phyloP scores from a whole-genome alignment of 1,140 invertebrate species.

The Drosophila takahashii region DNA sequence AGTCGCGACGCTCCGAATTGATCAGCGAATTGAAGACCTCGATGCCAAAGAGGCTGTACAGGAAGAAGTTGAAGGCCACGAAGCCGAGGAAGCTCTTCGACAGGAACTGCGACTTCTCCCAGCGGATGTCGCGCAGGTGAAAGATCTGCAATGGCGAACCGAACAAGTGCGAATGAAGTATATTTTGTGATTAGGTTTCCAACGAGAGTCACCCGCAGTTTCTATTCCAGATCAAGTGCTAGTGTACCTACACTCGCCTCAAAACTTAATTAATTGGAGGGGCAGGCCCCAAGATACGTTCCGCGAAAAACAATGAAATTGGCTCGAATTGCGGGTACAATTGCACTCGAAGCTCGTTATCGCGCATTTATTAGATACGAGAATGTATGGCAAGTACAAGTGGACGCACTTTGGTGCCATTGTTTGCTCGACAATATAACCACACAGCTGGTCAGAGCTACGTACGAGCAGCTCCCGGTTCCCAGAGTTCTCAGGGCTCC shows the following conservation, averaged over 20 bases:
- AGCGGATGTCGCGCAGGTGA: slow-evolving; percentile 94
- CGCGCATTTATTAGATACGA: slow-evolving; percentile 18
- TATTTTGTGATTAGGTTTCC: neutral
- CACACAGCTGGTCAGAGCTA: neutral
- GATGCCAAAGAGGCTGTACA: slow-evolving; percentile 93
- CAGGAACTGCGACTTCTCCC: slow-evolving; percentile 94
- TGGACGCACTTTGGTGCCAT: slow-evolving; percentile 7
- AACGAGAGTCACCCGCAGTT: slow-evolving; percentile 7
- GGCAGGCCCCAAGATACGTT: slow-evolving; percentile 20
- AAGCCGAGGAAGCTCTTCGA: slow-evolving; percentile 97
- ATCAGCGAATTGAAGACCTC: slow-evolving; percentile 87
- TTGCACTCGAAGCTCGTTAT: slow-evolving; percentile 18
- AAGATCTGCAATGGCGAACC: slow-evolving; percentile 89
- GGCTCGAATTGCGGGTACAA: slow-evolving; percentile 14
- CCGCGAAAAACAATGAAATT: slow-evolving; percentile 38
- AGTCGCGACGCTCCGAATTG: slow-evolving; percentile 70
- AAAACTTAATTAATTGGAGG: slow-evolving; percentile 36
- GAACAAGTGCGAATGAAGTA: slow-evolving; percentile 18
- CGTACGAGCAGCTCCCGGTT: neutral
- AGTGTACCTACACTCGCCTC: slow-evolving; percentile 6
- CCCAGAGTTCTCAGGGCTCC: neutral
- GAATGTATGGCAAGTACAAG: slow-evolving; percentile 22
- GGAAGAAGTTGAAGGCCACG: slow-evolving; percentile 94
- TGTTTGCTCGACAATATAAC: neutral
- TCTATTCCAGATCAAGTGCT: slow-evolving; percentile 17